phyloP scores from a whole-genome alignment of 1,140 invertebrate species.

The Drosophila santomea region DNA sequence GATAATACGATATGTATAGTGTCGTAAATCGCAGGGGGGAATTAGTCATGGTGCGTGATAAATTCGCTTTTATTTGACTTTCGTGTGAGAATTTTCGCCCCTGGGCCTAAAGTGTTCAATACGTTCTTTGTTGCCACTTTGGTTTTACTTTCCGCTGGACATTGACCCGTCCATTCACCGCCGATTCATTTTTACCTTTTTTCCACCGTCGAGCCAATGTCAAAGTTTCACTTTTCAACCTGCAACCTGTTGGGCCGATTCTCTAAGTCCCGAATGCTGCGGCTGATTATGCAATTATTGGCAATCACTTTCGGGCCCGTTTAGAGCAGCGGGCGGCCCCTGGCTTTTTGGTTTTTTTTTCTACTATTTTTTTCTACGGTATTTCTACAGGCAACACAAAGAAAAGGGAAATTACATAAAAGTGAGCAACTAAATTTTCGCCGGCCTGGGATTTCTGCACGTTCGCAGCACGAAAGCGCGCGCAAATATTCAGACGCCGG shows the following conservation, averaged over 20 bases:
- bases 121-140: constrained; percentile 65
- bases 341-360: constrained; percentile 21
- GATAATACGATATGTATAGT: constrained; percentile 36
- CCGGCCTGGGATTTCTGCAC: constrained; percentile 68
- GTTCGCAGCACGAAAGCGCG: constrained; percentile 70
- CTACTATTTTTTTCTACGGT: background rate
- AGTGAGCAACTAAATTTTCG: constrained; percentile 82
- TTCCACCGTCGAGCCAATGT: constrained; percentile 54
- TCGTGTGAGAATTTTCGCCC: constrained; percentile 71
- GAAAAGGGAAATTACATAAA: constrained; percentile 84
- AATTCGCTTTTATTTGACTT: constrained; percentile 79
- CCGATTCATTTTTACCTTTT: background rate
- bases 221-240: constrained; percentile 75
- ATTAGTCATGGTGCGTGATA: constrained; percentile 81
- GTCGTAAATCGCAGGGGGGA: constrained; percentile 64
- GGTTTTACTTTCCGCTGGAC: constrained; percentile 59
- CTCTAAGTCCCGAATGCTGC: constrained; percentile 44
- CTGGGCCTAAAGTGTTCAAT: constrained; percentile 41
- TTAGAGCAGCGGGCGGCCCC: constrained; percentile 74
- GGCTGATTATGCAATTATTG: constrained; percentile 80
- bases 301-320: constrained; percentile 80
- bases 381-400: constrained; percentile 33
- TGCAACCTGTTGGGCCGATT: constrained; percentile 72
- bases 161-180: constrained; percentile 59
- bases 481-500: constrained; percentile 70